phyloP scores from a whole-genome alignment of 2,113 vertebrate genomes.

The Hypocryptadius cinnamomeus region DNA sequence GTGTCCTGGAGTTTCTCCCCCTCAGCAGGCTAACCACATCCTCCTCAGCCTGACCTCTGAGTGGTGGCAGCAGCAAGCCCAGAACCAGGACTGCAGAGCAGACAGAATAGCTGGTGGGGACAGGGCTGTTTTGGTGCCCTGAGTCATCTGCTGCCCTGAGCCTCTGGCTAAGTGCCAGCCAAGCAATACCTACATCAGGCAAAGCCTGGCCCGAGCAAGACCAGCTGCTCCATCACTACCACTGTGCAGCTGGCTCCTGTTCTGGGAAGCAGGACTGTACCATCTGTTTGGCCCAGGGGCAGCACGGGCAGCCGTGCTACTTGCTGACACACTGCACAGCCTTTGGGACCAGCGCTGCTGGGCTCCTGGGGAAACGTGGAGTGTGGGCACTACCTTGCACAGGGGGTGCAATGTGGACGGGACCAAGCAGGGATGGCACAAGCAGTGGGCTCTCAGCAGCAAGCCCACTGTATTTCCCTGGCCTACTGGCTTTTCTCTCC shows the following conservation, averaged over 20 bases:
- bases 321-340: background rate
- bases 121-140: background rate
- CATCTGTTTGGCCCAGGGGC: background rate
- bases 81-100: background rate
- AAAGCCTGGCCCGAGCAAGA: background rate
- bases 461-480: background rate
- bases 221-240: background rate
- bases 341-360: background rate
- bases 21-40: background rate
- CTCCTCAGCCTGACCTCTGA: background rate
- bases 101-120: background rate
- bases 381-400: fast-evolving
- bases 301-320: background rate
- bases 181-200: background rate
- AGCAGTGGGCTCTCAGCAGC: background rate
- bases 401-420: background rate
- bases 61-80: background rate
- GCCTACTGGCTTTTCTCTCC: background rate
- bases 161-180: background rate
- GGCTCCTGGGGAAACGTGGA: background rate
- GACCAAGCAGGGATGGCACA: fast-evolving
- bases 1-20: background rate
- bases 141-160: background rate
- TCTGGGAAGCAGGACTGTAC: fast-evolving
- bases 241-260: background rate